phyloP scores from a whole-genome alignment of 2,113 vertebrate species.

The Megaceryle maxima region DNA sequence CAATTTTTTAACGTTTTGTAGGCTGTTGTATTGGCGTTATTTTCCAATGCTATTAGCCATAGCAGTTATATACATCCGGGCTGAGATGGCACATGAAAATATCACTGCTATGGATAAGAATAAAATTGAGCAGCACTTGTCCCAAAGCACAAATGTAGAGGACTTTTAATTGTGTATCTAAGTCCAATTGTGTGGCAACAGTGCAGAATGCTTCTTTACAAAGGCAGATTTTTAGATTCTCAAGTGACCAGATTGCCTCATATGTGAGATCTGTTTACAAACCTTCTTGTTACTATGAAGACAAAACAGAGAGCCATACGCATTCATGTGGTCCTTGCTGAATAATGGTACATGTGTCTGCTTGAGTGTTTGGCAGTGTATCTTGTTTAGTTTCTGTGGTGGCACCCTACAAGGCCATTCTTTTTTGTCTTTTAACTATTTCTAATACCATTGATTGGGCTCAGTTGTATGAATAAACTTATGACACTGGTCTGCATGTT shows the following conservation, averaged over 20 bases:
- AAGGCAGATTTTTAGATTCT: slow-evolving; percentile 69
- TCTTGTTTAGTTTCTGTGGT: slow-evolving; percentile 57
- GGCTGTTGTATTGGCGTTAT: background rate
- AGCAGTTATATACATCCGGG: background rate
- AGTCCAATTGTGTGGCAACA: slow-evolving; percentile 22
- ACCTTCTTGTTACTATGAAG: slow-evolving; percentile 77
- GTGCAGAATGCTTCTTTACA: slow-evolving; percentile 29
- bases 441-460: background rate
- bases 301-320: slow-evolving; percentile 73
- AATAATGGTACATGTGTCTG: slow-evolving; percentile 68
- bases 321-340: slow-evolving; percentile 69
- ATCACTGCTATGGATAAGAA: background rate
- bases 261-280: slow-evolving; percentile 69
- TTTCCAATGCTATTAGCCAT: background rate
- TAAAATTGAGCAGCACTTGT: background rate
- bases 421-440: slow-evolving; percentile 41
- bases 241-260: slow-evolving; percentile 68
- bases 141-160: background rate
- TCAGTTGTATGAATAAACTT: background rate
- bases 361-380: slow-evolving; percentile 67
- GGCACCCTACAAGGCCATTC: slow-evolving; percentile 54
- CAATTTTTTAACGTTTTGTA: background rate
- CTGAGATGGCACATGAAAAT: background rate
- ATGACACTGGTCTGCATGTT: background rate
- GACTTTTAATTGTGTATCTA: slow-evolving; percentile 30